Conservation (phyloP, 2,888 invertebrate genomes). For the Oeneis ivallda region DNA sequence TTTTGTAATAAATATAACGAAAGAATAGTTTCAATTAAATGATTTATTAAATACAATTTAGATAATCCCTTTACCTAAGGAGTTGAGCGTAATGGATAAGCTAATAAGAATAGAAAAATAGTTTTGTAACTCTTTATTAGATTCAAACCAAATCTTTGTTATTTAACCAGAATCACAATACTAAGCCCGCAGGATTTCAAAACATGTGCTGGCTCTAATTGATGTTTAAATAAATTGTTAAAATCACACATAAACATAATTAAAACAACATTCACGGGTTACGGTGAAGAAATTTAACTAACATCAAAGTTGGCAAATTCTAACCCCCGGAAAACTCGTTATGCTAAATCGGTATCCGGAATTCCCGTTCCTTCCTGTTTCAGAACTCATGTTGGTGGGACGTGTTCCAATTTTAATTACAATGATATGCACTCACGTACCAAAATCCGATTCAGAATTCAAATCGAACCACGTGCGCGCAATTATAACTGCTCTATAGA, state of each 20-base stretch:
- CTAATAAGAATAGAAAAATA: too few species aligned
- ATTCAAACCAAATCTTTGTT: too few species aligned
- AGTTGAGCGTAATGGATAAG: too few species aligned
- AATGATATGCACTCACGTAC: slow-evolving; percentile 47
- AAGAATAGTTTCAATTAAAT: too few species aligned
- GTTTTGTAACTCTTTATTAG: too few species aligned
- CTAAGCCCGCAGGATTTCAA: too few species aligned
- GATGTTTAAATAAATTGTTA: too few species aligned
- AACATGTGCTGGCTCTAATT: too few species aligned
- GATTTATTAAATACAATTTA: too few species aligned
- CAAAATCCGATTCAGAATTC: slow-evolving; percentile 50
- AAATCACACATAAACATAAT: not conserved
- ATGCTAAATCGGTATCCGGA: slow-evolving; percentile 42
- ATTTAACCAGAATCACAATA: too few species aligned
- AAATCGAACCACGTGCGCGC: slow-evolving; percentile 60
- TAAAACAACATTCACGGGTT: slow-evolving; percentile 15
- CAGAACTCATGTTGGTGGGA: slow-evolving; percentile 41
- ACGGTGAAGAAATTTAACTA: slow-evolving; percentile 33
- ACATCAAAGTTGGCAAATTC: slow-evolving; percentile 39
- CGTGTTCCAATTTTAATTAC: slow-evolving; percentile 49
- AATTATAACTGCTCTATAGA: slow-evolving; percentile 51
- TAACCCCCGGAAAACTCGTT: slow-evolving; percentile 42
- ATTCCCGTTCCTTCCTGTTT: slow-evolving; percentile 36
- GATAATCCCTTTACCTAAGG: too few species aligned
- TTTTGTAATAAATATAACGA: not conserved